phyloP scores from a whole-genome alignment of 2,113 vertebrate genomes.

The Barnardius zonarius region DNA sequence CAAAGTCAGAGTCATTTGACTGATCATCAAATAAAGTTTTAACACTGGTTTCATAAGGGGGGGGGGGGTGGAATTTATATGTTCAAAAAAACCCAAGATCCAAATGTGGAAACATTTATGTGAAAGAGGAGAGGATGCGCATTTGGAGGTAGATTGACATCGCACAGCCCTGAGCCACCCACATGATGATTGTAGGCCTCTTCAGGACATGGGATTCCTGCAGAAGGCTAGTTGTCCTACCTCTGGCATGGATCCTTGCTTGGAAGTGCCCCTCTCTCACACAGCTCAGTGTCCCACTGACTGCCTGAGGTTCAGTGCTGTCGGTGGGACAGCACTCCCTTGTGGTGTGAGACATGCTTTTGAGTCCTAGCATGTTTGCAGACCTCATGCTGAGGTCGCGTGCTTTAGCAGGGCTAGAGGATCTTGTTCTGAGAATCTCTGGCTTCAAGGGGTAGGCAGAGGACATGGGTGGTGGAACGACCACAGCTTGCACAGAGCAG shows the following conservation, averaged over 20 bases:
- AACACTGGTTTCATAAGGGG: not conserved
- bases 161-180: not conserved
- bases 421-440: not conserved
- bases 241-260: not conserved
- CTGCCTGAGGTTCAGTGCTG: not conserved
- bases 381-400: fast-evolving
- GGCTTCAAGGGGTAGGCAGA: fast-evolving
- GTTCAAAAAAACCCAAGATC: fast-evolving
- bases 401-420: not conserved
- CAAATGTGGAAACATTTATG: not conserved
- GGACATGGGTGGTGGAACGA: not conserved
- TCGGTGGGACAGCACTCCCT: not conserved
- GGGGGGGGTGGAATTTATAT: not conserved
- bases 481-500: not conserved
- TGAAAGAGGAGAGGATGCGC: not conserved
- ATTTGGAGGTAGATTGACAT: not conserved
- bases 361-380: not conserved
- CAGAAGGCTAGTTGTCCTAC: not conserved
- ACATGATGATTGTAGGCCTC: not conserved
- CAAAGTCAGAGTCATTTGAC: not conserved
- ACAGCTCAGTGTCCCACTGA: not conserved
- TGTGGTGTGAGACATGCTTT: not conserved
- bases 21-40: not conserved
- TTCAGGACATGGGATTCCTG: not conserved
- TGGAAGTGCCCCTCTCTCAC: not conserved